Evolutionary conservation across 2,888 invertebrate genomes (phyloP), one percentile per base, ranked within the genome.

Genomic region (Papilio protenor): DNA sequence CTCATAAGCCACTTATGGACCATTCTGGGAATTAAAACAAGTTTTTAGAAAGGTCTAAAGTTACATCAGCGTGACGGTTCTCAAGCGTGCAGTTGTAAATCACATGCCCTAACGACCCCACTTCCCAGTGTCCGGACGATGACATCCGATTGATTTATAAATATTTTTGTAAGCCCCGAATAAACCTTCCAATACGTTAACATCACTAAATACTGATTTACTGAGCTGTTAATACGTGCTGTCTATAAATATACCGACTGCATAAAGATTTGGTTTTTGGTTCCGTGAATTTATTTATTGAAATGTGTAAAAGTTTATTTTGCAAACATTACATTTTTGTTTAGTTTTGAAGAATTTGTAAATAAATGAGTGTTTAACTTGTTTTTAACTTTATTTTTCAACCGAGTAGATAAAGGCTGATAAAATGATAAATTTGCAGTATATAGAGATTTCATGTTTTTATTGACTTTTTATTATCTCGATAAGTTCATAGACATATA

Each of bases 11-110:
- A 79, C 83, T 86, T 83, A 83, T 85, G 83, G 80, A 80, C 80
- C 81, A 84, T 89, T 87, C 86, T 81, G 80, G 84, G 87, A 90
- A 90, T 85, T 79, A 84, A 83, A 87, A 85, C 84, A 87, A 82
- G 83, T 85, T 86, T 88, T 87, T 86, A 84, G 84, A 82, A 81
- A 80, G 79, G 83, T 59, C 77, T 80, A 83, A 86, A 82, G 86
- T 87, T 86, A 88, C 87, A 86, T 87, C 83, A 84, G 75, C 75
- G 74, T 77, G 85, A 87, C 83, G 80, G 79, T 81, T 83, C 83
- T 82, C 85, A 81, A 80, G 80, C 82, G 82, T 82, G 64, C 76
- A 66, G 77, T 75, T 73, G 81, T 83, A 82, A 81, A 88, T 91
- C 80, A 84, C 85, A 86, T 86, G 84, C 84, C 85, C 83, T 79